Evolutionary conservation across 2,797 vertebrate genomes (phyloP), one percentile per base, ranked within the genome.

Genomic region (Anguilla obscura): DNA sequence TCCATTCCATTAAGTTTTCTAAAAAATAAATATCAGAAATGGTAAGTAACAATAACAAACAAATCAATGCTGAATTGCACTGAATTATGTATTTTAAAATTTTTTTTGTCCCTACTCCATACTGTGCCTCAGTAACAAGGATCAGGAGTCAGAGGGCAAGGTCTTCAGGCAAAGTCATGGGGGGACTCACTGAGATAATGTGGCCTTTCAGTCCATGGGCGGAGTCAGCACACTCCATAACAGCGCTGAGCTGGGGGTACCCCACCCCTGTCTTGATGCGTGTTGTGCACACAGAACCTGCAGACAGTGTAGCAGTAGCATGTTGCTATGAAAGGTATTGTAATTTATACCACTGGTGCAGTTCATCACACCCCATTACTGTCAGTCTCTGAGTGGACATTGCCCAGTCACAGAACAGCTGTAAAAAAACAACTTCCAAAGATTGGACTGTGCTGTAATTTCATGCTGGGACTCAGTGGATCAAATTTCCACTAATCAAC

Each of bases 181-280:
- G 18, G 7, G 48, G 89, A 96, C 98, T 97, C 93, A 99, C 99
- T 3, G 99, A 99, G 93, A 99, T 99, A 90, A 99, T 99, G 94
- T 99, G 98, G 90, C 99, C 99, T 95, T 99, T 98, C 88, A 99
- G 96, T 88, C 99, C 98, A 0, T 99, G 99, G 60, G 99, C 99
- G 0, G 98, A 99, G 94, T 99, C 99, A 0, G 98, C 97, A 87
- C 98, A 99, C 93, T 99, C 99, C 24, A 99, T 99, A 24, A 99
- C 98, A 0, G 98, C 98, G n/a, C 98, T 99, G 88, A 99, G 95
- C 90, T 99, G 99, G 0, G 98, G 99, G 93, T 99, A 99, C 60
- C 99, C 99, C 92, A 99, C 99, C 5, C 99, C 99, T 0, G 99
- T 99, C 95, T 99, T 99, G 93, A 98, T 98, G 88, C 99, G 97